Evolutionary conservation across 1,140 invertebrate species (phyloP), one percentile per base, ranked within the genome.

Genomic region (Pissodes strobi): DNA sequence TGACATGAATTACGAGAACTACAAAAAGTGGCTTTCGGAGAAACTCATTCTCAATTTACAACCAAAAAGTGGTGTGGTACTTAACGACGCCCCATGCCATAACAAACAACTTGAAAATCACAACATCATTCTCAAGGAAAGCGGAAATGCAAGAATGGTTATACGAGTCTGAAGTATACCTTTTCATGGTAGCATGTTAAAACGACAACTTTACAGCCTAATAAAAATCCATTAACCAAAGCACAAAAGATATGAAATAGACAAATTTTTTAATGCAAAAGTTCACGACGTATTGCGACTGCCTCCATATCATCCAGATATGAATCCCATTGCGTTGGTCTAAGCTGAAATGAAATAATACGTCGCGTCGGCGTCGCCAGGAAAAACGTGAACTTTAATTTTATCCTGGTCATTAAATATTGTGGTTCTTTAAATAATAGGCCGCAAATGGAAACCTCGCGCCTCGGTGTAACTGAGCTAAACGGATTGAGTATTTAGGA

Each of bases 261-360:
- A 21, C 13, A n/a, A 21, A 49, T 21, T 49, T 25, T 49, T 49
- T 12, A 49, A 49, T 25, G 46, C 46, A 22, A 27, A 49, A 49
- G 1, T 18, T 49, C 46, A 49, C 5, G 46, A 49, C 19, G 22
- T 25, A 49, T 49, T 34, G 13, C 46, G 9, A 25, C 21, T 49
- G 22, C n/a, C n/a, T n/a, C n/a, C n/a, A n/a, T n/a, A n/a, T n/a
- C n/a, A n/a, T n/a, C n/a, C n/a, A n/a, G n/a, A 49, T 21, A 9
- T 49, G 18, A 49, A 49, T 34, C 17, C 2, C n/a, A 5, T 13
- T 21, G 23, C 1, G 18, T 49, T 49, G 22, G 22, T 49, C 13
- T 49, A 21, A 12, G 2, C 30, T 34, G 30, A 6, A 34, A 6
- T 34, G n/a, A 34, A 34, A 34, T n/a, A n/a, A n/a, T n/a, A n/a